phyloP scores from a whole-genome alignment of 1,140 invertebrate genomes.

The Apolygus lucorum region DNA sequence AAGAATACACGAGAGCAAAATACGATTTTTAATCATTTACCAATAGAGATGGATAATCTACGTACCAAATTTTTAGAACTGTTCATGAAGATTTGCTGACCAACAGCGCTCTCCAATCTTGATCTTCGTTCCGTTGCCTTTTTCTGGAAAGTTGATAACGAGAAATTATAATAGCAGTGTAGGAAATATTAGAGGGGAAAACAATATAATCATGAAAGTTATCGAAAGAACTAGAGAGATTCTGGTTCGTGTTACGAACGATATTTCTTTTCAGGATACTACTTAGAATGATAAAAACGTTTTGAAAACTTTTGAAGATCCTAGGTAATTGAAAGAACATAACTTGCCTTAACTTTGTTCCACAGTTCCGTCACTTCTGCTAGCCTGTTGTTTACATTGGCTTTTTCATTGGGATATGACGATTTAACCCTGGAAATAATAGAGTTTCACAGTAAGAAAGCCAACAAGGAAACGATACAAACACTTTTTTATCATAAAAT shows the following conservation, averaged over 20 bases:
- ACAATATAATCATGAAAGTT: conserved; percentile 5
- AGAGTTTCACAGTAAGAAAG: too few species aligned
- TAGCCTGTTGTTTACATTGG: conserved; percentile 75
- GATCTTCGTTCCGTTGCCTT: conserved; percentile 72
- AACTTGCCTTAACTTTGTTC: conserved; percentile 60
- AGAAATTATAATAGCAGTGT: conserved; percentile 18
- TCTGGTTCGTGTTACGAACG: too few species aligned
- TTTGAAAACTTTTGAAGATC: not conserved
- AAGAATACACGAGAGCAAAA: conserved; percentile 21
- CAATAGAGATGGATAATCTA: too few species aligned
- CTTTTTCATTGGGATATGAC: conserved; percentile 81
- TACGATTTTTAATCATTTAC: not conserved
- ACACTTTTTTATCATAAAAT: too few species aligned
- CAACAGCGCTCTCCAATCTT: conserved; percentile 83
- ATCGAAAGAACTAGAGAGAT: conserved; percentile 2
- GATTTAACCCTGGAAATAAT: conserved; percentile 59
- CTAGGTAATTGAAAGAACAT: not conserved
- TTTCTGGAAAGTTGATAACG: conserved; percentile 43
- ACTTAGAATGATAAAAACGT: too few species aligned
- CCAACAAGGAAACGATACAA: too few species aligned
- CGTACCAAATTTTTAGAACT: conserved; percentile 62
- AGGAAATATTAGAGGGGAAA: not conserved
- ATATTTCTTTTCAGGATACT: too few species aligned
- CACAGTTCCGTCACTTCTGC: conserved; percentile 79
- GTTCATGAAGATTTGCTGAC: conserved; percentile 88